A percentile compares a stretch with the other conserved stretches of the same genome.
Conservation (phyloP, 2,797 vertebrate species). For the Astyanax mexicanus region DNA sequence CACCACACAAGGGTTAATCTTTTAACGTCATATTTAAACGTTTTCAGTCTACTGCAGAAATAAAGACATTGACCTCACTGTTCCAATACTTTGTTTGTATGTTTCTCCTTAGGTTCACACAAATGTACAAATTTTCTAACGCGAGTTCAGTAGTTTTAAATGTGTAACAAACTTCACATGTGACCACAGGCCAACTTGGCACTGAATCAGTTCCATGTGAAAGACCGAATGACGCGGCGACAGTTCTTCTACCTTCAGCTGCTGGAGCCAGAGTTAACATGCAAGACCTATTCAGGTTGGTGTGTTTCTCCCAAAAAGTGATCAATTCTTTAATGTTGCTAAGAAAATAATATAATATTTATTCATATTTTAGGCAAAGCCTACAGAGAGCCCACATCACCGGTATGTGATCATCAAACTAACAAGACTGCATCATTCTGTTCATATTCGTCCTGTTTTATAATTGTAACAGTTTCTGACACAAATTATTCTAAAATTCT, state of each 20-base stretch:
- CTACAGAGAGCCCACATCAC: constrained; percentile 63
- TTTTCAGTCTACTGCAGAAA: too few relatives aligned
- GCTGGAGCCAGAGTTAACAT: constrained; percentile 66
- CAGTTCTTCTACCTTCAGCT: constrained; percentile 76
- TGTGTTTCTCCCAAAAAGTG: not conserved
- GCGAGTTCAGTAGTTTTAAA: not conserved
- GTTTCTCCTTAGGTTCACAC: too few relatives aligned
- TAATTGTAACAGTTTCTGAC: not conserved
- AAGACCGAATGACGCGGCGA: constrained; percentile 67
- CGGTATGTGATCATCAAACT: constrained; percentile 57
- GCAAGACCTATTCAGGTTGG: constrained; percentile 38
- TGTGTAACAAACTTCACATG: not conserved
- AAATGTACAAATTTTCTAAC: too few relatives aligned
- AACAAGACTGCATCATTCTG: not conserved
- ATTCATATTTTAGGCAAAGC: constrained; percentile 49
- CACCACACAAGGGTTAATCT: too few relatives aligned
- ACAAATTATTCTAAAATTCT: constrained; percentile 1
- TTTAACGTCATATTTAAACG: too few relatives aligned
- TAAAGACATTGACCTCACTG: too few relatives aligned
- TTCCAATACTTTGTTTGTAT: too few relatives aligned
- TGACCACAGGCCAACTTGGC: constrained; percentile 69
- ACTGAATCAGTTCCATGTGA: constrained; percentile 71
- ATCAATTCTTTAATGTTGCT: not conserved
- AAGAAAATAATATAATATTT: constrained; percentile 2
- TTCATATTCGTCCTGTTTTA: constrained; percentile 4